These are phyloP conservation scores for Apis dorsata DNA, from an alignment of 1,140 invertebrate genomes.

Conservation along the genomic window DNA sequence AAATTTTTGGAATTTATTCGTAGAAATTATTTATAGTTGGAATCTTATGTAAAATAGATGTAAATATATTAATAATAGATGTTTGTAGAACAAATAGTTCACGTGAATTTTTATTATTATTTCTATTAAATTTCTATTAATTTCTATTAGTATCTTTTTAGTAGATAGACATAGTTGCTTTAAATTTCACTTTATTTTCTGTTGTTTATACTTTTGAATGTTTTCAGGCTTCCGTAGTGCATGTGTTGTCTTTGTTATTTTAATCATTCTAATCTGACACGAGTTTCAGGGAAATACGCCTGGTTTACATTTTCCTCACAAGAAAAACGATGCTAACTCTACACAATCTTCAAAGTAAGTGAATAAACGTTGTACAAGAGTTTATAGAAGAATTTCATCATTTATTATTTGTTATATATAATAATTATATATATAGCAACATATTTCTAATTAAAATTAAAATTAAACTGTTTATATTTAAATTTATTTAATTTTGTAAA, in stretches of 20 bases:
- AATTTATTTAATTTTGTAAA: conserved; percentile 3
- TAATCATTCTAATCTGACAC: conserved; percentile 67
- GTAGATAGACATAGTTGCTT: conserved; percentile 22
- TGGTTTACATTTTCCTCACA: conserved; percentile 49
- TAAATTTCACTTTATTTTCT: conserved; percentile 3
- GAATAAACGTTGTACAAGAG: background rate
- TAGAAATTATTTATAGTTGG: background rate
- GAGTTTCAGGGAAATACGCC: conserved; percentile 70
- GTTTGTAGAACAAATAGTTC: background rate
- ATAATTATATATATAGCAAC: background rate
- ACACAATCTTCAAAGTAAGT: conserved; percentile 45
- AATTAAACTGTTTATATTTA: background rate
- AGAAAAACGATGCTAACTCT: conserved; percentile 34
- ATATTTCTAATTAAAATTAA: background rate
- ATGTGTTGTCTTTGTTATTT: conserved; percentile 58
- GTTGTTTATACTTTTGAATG: conserved; percentile 24
- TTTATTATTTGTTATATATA: background rate
- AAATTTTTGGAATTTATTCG: background rate
- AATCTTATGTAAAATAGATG: background rate
- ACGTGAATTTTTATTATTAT: background rate
- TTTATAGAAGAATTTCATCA: background rate
- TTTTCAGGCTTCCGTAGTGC: conserved; percentile 64
- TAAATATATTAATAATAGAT: background rate
- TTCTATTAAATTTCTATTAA: too few species aligned
- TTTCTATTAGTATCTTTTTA: background rate